Base-by-base conservation (phyloP, 2,797 vertebrate species). In the Tokudaia muenninki region DNA sequence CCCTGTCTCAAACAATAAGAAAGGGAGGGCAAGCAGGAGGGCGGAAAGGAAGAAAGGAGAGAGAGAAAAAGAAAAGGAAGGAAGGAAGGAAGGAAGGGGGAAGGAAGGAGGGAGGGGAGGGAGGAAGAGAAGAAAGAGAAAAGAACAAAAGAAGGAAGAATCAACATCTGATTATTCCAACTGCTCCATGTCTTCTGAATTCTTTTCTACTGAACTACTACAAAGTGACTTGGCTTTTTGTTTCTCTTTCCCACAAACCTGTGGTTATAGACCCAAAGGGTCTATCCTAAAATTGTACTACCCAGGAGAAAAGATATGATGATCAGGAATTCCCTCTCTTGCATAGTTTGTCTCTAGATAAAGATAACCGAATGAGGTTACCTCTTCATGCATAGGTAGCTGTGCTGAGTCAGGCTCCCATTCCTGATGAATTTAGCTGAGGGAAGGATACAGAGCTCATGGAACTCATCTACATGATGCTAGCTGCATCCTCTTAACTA, bases 61-160 rank as follows among this genome's bases (percentile, higher is more conserved):
- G 31, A 72, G 17, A 19, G 34, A 12, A 16, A 2, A 3, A 16
- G 31, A 26, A 22, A 22, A 11, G 57, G 24, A 44, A 8, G 8
- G 0, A 6, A 17, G 0, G 14, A 41, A 8, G 12, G 6, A 21
- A 9, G n/a, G 13, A 41, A 9, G 31, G 17, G 2, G 4, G 7
- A 61, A 4, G 14, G 17, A 11, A 9, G 29, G 6, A 47, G 12
- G 6, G 5, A 16, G 19, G 5, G 2, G 4, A 61, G 10, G 16
- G 17, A 12, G 16, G 14, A 29, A 47, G 24, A 11, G 5, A 26
- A 13, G 41, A 44, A 5, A 11, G 10, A 67, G 14, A 17, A 6
- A 22, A 13, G 9, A 5, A 41, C 0, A 10, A 21, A 26, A 9
- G 29, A 22, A 6, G 6, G 61, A 47, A 65, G 37, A 84, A 21